phyloP scores from a whole-genome alignment of 2,113 vertebrate species.

The Sylvietta virens region DNA sequence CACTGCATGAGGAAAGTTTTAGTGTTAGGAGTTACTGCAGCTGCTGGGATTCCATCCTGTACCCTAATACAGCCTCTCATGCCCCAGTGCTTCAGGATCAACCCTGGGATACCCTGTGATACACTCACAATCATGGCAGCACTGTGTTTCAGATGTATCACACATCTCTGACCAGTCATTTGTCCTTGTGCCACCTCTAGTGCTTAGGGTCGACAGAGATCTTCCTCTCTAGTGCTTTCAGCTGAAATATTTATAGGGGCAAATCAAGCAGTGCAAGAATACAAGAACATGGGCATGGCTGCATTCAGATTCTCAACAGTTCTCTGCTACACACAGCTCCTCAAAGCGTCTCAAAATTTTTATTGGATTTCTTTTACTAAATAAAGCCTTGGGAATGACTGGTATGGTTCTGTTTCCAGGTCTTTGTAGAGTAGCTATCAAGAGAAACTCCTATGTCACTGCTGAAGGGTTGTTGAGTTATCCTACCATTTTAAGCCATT shows the following conservation, averaged over 20 bases:
- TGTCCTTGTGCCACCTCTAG: background rate
- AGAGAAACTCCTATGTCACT: background rate
- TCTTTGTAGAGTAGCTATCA: background rate
- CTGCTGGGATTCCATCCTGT: background rate
- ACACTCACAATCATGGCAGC: background rate
- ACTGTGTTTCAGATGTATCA: background rate
- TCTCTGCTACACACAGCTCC: background rate
- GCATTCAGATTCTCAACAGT: background rate
- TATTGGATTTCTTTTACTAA: background rate
- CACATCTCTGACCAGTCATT: background rate
- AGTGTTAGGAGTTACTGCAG: background rate
- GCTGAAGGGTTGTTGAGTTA: background rate
- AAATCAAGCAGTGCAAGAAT: background rate
- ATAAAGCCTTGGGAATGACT: background rate
- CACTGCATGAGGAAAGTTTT: background rate
- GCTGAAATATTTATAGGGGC: background rate
- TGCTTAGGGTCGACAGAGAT: background rate
- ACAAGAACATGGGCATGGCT: background rate
- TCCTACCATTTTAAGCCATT: background rate
- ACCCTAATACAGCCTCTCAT: background rate
- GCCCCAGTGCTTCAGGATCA: background rate
- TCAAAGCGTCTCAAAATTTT: background rate
- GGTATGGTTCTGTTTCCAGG: background rate
- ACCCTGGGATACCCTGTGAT: background rate
- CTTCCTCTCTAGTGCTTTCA: background rate